Percentiles rank a stretch among this genome's conserved stretches.
Evolutionary conservation across 2,888 invertebrate species (phyloP).

Genomic region (Synanthedon tipuliformis): DNA sequence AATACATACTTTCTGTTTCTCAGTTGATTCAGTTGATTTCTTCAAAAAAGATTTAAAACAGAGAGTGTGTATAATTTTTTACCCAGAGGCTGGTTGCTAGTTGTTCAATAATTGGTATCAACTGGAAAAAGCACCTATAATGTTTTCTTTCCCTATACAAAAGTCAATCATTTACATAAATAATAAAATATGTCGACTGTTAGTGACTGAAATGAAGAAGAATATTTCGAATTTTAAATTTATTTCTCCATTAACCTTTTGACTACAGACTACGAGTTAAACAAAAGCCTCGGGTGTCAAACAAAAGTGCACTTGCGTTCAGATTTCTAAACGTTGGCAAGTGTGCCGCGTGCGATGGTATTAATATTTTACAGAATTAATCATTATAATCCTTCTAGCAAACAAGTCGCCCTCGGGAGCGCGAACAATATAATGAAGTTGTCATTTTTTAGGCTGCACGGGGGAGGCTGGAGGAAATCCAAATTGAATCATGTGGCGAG

Average conservation of each 20-base stretch:
- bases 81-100: too few relatives aligned
- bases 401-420: slow-evolving; percentile 64
- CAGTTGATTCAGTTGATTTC: too few relatives aligned
- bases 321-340: slow-evolving; percentile 50
- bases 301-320: slow-evolving; percentile 50
- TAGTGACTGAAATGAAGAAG: too few relatives aligned
- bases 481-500: slow-evolving; percentile 77
- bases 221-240: too few relatives aligned
- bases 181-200: too few relatives aligned
- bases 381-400: slow-evolving; percentile 69
- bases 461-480: slow-evolving; percentile 71
- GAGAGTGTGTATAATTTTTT: too few relatives aligned
- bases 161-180: too few relatives aligned
- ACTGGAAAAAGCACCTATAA: too few relatives aligned
- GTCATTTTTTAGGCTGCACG: slow-evolving; percentile 66
- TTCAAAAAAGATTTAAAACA: too few relatives aligned
- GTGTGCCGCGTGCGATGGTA: slow-evolving; percentile 60
- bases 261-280: slow-evolving; percentile 11
- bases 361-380: slow-evolving; percentile 70
- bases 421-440: slow-evolving; percentile 70
- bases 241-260: slow-evolving; percentile 15
- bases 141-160: too few relatives aligned
- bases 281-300: slow-evolving; percentile 9
- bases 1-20: too few relatives aligned
- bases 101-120: too few relatives aligned